These are phyloP conservation scores for Heterohyrax brucei DNA, from an alignment of 2,797 vertebrate species.

Conservation along the genomic window DNA sequence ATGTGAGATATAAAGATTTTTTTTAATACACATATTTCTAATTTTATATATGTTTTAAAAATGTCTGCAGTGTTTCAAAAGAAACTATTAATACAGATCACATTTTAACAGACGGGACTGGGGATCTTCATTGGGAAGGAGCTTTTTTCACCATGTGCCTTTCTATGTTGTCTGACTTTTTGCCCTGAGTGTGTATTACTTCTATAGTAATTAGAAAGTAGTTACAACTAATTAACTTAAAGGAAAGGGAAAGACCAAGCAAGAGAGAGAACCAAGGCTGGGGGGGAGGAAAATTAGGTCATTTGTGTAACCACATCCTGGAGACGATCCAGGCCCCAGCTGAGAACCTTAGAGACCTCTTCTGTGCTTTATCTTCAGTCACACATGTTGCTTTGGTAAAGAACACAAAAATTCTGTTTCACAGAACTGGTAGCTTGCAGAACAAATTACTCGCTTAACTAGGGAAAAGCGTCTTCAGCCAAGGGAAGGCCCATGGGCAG, in stretches of 20 bases:
- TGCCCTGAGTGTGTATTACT: slow-evolving; percentile 68
- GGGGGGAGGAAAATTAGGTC: background rate
- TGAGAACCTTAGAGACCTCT: background rate
- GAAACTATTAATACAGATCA: background rate
- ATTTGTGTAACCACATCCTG: background rate
- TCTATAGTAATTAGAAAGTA: slow-evolving; percentile 76
- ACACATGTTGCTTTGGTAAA: background rate
- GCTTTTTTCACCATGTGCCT: slow-evolving; percentile 16
- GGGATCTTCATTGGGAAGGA: background rate
- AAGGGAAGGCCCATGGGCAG: background rate
- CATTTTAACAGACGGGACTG: background rate
- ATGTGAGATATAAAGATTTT: background rate
- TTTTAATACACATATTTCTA: background rate
- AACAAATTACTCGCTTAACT: slow-evolving; percentile 28
- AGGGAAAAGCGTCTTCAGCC: background rate
- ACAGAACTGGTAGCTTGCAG: background rate
- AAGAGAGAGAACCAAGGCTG: background rate
- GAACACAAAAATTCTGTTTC: background rate
- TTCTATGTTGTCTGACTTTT: slow-evolving; percentile 33
- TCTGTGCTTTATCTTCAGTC: background rate
- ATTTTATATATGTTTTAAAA: background rate
- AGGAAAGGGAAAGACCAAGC: slow-evolving; percentile 41
- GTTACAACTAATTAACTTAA: slow-evolving; percentile 77
- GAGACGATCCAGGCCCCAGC: background rate
- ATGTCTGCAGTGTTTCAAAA: slow-evolving; percentile 33